Evolutionary conservation across 2,113 vertebrate genomes (phyloP).

Genomic region (Lophura nycthemera): DNA sequence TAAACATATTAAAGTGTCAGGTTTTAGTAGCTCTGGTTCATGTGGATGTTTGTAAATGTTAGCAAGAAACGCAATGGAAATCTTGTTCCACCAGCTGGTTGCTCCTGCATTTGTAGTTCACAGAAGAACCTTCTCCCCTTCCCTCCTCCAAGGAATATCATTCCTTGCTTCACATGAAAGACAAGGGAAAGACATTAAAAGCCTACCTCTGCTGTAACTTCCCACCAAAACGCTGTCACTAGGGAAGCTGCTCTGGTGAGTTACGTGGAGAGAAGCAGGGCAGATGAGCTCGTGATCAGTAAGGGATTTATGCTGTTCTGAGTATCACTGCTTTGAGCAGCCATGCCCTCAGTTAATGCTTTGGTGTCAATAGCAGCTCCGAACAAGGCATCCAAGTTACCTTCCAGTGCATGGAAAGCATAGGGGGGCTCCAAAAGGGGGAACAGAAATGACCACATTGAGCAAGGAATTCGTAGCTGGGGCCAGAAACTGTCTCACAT

Average conservation of each 20-base stretch:
- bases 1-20: conserved; percentile 65
- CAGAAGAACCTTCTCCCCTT: not conserved
- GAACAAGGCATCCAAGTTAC: not conserved
- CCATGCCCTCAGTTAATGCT: not conserved
- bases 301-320: not conserved
- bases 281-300: not conserved
- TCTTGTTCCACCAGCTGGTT: not conserved
- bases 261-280: not conserved
- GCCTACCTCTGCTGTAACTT: not conserved
- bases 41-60: not conserved
- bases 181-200: not conserved
- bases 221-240: not conserved
- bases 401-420: not conserved
- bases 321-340: not conserved
- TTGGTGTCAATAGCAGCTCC: not conserved
- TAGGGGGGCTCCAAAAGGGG: not conserved
- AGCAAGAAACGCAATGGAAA: not conserved
- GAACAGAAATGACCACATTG: accelerated
- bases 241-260: not conserved
- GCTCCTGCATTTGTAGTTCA: not conserved
- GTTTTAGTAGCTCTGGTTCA: conserved; percentile 32
- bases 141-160: not conserved
- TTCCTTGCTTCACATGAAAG: not conserved
- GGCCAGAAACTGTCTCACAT: not conserved
- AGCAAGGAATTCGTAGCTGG: not conserved